Conservation (phyloP, 30 jellyfish, hydroid and myxozoan genomes). For the Cassiopea xamachana region DNA sequence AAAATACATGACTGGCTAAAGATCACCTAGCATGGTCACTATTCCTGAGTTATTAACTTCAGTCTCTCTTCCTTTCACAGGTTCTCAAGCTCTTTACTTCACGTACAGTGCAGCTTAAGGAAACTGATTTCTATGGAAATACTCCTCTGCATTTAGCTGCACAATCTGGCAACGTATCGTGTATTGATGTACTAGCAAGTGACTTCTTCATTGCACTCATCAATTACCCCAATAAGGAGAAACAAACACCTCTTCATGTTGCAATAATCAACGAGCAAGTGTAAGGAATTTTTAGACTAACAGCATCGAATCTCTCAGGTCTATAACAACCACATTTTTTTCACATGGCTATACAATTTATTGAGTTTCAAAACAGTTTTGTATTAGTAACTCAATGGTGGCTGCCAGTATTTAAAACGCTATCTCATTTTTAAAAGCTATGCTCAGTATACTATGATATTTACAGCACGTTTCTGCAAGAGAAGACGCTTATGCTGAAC, state of each 20-base stretch:
- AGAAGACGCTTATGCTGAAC: too few relatives aligned
- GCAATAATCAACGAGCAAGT: constrained; percentile 33
- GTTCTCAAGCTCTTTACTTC: constrained; percentile 28
- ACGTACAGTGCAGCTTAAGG: constrained; percentile 44
- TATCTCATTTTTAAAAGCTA: too few relatives aligned
- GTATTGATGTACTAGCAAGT: constrained; percentile 28
- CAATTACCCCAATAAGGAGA: neutral
- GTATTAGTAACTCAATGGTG: too few relatives aligned
- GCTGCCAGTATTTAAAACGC: too few relatives aligned
- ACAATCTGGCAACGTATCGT: constrained; percentile 27
- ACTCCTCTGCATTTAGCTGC: constrained; percentile 71
- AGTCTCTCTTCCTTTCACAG: neutral
- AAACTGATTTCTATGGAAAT: constrained; percentile 43
- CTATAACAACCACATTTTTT: too few relatives aligned
- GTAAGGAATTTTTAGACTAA: neutral
- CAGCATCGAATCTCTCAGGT: too few relatives aligned
- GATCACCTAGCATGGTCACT: too few relatives aligned
- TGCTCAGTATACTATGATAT: too few relatives aligned
- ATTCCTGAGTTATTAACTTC: neutral
- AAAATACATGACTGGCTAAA: too few relatives aligned
- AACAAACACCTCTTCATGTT: constrained; percentile 67
- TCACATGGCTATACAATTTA: too few relatives aligned
- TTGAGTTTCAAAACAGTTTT: too few relatives aligned
- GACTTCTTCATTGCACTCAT: neutral
- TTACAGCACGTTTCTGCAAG: too few relatives aligned